Percentiles rank a stretch among this genome's conserved stretches.
These are phyloP conservation scores for Zaprionus africanus DNA, from an alignment of 1,140 invertebrate genomes.

Conservation along the genomic window DNA sequence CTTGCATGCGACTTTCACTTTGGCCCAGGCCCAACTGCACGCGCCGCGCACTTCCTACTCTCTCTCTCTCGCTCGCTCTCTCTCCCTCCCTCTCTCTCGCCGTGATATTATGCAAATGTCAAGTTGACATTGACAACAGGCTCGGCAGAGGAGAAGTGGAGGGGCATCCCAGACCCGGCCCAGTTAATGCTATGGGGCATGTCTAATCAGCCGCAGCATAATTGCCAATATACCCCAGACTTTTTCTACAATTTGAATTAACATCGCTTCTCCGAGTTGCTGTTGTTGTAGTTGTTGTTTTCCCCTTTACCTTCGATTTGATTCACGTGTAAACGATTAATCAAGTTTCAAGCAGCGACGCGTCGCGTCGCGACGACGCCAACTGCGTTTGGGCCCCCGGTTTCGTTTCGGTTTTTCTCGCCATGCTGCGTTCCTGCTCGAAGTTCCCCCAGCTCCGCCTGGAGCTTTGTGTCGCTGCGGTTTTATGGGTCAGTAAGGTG, in stretches of 20 bases:
- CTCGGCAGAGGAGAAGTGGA: conserved; percentile 11
- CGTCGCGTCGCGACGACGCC: conserved; percentile 21
- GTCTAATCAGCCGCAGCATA: conserved; percentile 56
- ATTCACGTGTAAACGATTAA: conserved; percentile 81
- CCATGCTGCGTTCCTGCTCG: conserved; percentile 19
- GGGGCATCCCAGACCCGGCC: background rate
- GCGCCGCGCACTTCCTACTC: conserved; percentile 33
- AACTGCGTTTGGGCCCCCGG: conserved; percentile 24
- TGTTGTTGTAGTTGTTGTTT: conserved; percentile 3
- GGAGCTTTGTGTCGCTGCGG: conserved; percentile 45
- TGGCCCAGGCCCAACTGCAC: conserved; percentile 33
- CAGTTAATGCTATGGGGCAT: conserved; percentile 35
- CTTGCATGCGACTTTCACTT: conserved; percentile 76
- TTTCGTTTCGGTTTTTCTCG: conserved; percentile 44
- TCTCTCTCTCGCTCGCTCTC: conserved; percentile 3
- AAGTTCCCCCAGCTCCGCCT: conserved; percentile 31
- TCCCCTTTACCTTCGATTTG: conserved; percentile 53
- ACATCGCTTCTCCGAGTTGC: conserved; percentile 40
- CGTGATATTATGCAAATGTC: conserved; percentile 72
- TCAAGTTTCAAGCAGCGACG: conserved; percentile 67
- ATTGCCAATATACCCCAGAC: conserved; percentile 67
- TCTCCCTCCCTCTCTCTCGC: background rate
- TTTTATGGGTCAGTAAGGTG: conserved; percentile 79
- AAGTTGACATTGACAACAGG: conserved; percentile 69
- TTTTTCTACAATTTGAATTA: conserved; percentile 72